Evolutionary conservation across 2,113 vertebrate genomes (phyloP).

Genomic region (Amazona vittata): DNA sequence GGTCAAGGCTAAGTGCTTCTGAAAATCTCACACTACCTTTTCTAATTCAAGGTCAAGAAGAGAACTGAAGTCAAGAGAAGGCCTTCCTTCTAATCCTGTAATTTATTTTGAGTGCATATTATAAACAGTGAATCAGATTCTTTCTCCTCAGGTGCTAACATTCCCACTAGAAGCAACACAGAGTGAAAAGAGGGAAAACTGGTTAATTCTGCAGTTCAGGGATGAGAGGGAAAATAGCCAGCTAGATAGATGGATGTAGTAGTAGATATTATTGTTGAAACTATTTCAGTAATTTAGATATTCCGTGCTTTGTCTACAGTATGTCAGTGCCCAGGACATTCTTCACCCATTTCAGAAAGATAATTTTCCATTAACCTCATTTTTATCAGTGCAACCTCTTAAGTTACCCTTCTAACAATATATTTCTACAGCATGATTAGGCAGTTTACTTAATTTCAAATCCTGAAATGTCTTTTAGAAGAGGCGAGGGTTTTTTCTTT

Average conservation of each 20-base stretch:
- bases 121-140: background rate
- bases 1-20: conserved; percentile 35
- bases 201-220: background rate
- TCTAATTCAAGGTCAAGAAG: background rate
- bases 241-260: background rate
- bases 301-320: background rate
- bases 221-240: background rate
- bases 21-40: background rate
- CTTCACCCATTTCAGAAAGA: background rate
- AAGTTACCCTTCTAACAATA: background rate
- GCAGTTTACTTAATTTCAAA: background rate
- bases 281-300: background rate
- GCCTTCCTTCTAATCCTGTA: background rate
- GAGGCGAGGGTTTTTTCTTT: fast-evolving
- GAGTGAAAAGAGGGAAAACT: background rate
- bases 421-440: background rate
- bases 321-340: background rate
- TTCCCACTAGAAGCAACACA: background rate
- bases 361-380: background rate
- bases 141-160: background rate
- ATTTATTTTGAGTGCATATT: background rate
- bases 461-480: background rate
- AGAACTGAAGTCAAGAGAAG: conserved; percentile 4
- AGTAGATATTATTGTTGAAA: background rate
- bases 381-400: background rate